These are phyloP conservation scores for Chelmon rostratus DNA, from an alignment of 2,797 vertebrate species.

Conservation along the genomic window DNA sequence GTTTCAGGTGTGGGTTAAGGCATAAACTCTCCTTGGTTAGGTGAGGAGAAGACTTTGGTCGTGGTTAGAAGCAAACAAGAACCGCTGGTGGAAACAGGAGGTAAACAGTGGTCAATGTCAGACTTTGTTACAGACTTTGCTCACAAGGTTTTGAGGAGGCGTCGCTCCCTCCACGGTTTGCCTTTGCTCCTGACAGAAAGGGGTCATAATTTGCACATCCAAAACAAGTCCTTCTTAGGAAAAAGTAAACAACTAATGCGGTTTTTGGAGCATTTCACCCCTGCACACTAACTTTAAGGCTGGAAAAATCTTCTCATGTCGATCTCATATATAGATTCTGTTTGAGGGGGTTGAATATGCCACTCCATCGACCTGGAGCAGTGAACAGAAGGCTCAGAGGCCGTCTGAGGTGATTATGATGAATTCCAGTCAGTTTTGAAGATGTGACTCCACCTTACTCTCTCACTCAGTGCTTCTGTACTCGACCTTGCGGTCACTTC, in stretches of 20 bases:
- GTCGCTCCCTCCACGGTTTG: neutral
- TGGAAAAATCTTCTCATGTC: neutral
- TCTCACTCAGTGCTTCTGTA: constrained; percentile 3
- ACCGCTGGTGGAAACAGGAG: neutral
- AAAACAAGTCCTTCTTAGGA: neutral
- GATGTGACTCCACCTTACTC: neutral
- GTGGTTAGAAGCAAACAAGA: neutral
- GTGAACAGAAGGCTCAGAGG: neutral
- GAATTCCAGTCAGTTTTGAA: neutral
- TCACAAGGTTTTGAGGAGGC: neutral
- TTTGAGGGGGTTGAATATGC: constrained; percentile 11
- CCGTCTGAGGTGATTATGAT: neutral
- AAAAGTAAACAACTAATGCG: neutral
- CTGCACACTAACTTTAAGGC: neutral
- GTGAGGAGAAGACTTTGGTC: neutral
- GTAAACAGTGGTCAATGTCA: neutral
- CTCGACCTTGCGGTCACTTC: too few relatives aligned
- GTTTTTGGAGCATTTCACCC: neutral
- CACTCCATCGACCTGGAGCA: neutral
- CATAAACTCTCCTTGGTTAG: neutral
- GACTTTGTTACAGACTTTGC: neutral
- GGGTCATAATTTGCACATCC: neutral
- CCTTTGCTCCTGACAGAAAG: neutral
- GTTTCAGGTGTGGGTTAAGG: neutral
- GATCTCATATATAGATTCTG: neutral